Conservation (phyloP, 2,797 vertebrate genomes). For the Rousettus madagascariensis region DNA sequence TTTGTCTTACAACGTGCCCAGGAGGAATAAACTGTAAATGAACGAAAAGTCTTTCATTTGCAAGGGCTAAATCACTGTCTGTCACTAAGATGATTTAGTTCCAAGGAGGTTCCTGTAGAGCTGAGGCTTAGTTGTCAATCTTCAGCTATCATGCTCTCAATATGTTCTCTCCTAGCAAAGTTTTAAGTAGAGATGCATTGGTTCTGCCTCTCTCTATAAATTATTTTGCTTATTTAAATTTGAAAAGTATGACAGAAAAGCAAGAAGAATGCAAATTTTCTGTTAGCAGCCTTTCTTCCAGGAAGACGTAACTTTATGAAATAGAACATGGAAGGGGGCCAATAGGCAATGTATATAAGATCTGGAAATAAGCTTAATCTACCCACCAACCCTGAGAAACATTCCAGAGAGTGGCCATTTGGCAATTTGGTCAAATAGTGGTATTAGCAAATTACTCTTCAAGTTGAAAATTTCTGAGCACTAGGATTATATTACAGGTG, state of each 20-base stretch:
- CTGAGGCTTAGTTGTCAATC: not conserved
- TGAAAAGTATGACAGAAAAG: conserved; percentile 37
- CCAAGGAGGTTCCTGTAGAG: not conserved
- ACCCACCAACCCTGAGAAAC: not conserved
- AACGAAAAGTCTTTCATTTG: conserved; percentile 23
- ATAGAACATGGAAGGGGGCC: not conserved
- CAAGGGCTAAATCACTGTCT: not conserved
- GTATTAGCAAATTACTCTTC: not conserved
- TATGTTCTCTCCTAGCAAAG: not conserved
- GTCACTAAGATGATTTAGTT: not conserved
- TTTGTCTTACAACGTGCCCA: not conserved
- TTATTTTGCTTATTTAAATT: conserved; percentile 56
- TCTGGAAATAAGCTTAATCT: not conserved
- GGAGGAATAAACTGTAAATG: not conserved
- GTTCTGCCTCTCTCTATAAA: conserved; percentile 35
- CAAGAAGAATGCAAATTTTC: conserved; percentile 32
- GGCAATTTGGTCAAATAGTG: not conserved
- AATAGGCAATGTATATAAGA: not conserved
- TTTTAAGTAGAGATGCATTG: not conserved
- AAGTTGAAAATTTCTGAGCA: not conserved
- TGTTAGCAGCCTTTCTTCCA: not conserved
- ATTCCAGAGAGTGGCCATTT: not conserved
- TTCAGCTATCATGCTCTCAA: not conserved
- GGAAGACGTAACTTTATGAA: conserved; percentile 14
- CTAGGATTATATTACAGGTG: not conserved